Evolutionary conservation across 2,888 invertebrate genomes (phyloP), one percentile per base, ranked within the genome.

Genomic region (Augiades crinisus): DNA sequence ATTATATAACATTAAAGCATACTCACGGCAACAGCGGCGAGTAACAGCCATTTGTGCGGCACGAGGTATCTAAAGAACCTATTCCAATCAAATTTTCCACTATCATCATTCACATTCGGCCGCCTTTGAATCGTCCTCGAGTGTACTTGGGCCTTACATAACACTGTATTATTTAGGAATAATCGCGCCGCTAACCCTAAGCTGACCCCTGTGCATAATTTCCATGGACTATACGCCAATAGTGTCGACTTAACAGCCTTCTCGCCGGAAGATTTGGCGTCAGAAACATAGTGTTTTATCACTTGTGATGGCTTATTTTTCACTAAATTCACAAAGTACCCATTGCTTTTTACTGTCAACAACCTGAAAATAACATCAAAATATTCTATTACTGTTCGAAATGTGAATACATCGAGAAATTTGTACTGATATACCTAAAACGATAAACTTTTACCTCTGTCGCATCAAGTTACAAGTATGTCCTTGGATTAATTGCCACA

Each of bases 11-110:
- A n/a, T n/a, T n/a, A n/a, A n/a, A n/a, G n/a, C n/a, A n/a, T 66
- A 91, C 93, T 92, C 83, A 97, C 97, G 65, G 92, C 90, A 65
- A 98, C 90, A 53, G 98, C 97, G 49, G 94, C 92, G 4, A 94
- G 68, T 46, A 98, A 90, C 59, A 95, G 92, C 92, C 93, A 94
- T 55, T 95, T 83, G 75, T 97, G 95, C 16, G 96, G 95, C 68
- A 91, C 89, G 1, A 98, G 78, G 71, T 97, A 94, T 8, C 85
- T 70, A 77, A 94, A 92, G 57, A 98, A 93, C 55, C 91, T 92
- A 13, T 77, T 86, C 96, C 96, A 97, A 70, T 96, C 94, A 83
- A 97, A 97, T 56, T 91, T 90, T 0, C 90, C 75, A 60, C 91
- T 89, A 46, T 92, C 91, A 41, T 90, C 90, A 19, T 77, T 61